Conservation (phyloP, 2,797 vertebrate genomes). For the Neosilurus mollespiculum region DNA sequence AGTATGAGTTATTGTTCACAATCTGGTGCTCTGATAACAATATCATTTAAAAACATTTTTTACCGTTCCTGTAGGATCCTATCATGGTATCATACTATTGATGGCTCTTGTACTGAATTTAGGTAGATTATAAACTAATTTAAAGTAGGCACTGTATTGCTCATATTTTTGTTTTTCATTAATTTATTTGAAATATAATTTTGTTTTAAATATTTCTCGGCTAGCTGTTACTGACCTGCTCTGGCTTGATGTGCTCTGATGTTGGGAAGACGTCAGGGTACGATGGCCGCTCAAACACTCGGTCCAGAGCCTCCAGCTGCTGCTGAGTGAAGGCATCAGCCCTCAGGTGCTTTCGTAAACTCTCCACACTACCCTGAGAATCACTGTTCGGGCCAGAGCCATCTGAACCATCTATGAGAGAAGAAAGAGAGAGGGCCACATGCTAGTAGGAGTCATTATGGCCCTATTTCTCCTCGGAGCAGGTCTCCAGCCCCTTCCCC, state of each 20-base stretch:
- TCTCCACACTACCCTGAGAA: slow-evolving; percentile 98
- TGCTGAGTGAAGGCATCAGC: slow-evolving; percentile 99
- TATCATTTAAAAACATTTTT: background rate
- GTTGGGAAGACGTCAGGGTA: slow-evolving; percentile 98
- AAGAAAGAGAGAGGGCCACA: slow-evolving; percentile 69
- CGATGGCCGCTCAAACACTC: slow-evolving; percentile 96
- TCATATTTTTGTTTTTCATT: background rate
- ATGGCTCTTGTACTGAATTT: background rate
- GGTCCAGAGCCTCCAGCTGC: slow-evolving; percentile 98
- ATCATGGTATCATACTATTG: background rate
- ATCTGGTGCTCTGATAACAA: background rate
- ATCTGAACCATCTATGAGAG: slow-evolving; percentile 90
- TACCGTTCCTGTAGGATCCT: background rate
- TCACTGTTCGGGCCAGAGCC: slow-evolving; percentile 96
- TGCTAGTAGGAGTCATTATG: slow-evolving; percentile 74
- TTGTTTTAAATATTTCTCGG: slow-evolving; percentile 22
- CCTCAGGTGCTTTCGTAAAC: slow-evolving; percentile 98
- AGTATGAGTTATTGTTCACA: background rate
- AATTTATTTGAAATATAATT: slow-evolving; percentile 4
- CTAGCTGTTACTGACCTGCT: slow-evolving; percentile 83
- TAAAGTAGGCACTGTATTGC: background rate
- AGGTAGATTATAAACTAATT: background rate
- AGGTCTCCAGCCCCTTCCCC: slow-evolving; percentile 49
- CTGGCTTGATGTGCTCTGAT: slow-evolving; percentile 98
- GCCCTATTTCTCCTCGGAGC: slow-evolving; percentile 62